phyloP scores from a whole-genome alignment of 2,888 invertebrate genomes.

The Gastrophysa polygoni region DNA sequence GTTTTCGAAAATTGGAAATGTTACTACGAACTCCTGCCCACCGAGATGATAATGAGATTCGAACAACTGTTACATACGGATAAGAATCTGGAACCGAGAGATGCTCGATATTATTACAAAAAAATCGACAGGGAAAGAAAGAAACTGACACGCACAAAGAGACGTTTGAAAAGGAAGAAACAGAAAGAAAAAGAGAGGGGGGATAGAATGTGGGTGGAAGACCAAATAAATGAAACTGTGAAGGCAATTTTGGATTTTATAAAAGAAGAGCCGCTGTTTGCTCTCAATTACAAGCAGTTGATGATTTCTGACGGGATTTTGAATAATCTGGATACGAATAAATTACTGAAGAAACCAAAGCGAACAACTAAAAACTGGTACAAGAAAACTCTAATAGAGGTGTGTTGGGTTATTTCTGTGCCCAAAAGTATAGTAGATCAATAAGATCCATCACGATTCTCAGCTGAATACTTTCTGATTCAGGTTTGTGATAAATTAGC shows the following conservation, averaged over 20 bases:
- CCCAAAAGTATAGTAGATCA: no score
- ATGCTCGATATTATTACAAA: slow-evolving; percentile 49
- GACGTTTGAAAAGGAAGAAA: slow-evolving; percentile 26
- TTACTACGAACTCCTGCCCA: slow-evolving; percentile 41
- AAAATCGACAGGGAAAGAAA: slow-evolving; percentile 42
- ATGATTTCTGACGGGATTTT: slow-evolving; percentile 47
- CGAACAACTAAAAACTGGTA: slow-evolving; percentile 42
- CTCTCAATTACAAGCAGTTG: slow-evolving; percentile 50
- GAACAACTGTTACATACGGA: slow-evolving; percentile 49
- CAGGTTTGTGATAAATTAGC: slow-evolving; percentile 48
- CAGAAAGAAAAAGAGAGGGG: slow-evolving; percentile 32
- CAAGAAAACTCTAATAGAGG: slow-evolving; percentile 42
- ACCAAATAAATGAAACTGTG: slow-evolving; percentile 36
- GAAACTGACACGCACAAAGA: slow-evolving; percentile 35
- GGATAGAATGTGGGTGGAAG: slow-evolving; percentile 35
- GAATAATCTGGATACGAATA: slow-evolving; percentile 33
- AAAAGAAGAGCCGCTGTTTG: slow-evolving; percentile 43
- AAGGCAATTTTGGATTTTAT: slow-evolving; percentile 44
- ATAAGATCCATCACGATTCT: slow-evolving; percentile 20
- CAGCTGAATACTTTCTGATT: no score
- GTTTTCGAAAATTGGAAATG: slow-evolving; percentile 49
- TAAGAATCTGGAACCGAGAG: slow-evolving; percentile 48
- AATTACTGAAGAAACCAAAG: slow-evolving; percentile 36
- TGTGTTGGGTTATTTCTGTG: background rate
- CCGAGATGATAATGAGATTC: slow-evolving; percentile 44